These are phyloP conservation scores for Drosophila mercatorum DNA, from an alignment of 2,888 invertebrate genomes.

Conservation along the genomic window DNA sequence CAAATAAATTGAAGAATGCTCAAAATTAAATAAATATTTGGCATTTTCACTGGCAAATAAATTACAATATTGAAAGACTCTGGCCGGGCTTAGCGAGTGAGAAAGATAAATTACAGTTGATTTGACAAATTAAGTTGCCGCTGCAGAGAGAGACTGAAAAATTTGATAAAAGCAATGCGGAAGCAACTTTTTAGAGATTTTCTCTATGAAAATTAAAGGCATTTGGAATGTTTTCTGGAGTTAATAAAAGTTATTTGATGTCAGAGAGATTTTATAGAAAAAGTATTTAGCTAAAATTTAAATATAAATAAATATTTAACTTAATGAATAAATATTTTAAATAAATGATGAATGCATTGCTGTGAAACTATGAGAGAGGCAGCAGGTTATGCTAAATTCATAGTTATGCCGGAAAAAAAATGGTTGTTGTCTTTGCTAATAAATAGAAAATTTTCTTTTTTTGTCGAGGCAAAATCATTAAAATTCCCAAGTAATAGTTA, in stretches of 20 bases:
- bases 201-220: not conserved
- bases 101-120: slow-evolving; percentile 75
- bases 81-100: slow-evolving; percentile 36
- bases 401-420: no score
- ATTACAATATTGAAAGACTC: slow-evolving; percentile 79
- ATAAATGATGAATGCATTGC: no score
- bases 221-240: not conserved
- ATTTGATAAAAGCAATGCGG: slow-evolving; percentile 2
- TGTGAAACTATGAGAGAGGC: no score
- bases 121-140: slow-evolving; percentile 76
- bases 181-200: not conserved
- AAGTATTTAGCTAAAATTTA: not conserved
- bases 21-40: slow-evolving; percentile 80
- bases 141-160: not conserved
- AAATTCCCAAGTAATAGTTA: no score
- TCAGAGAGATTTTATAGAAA: not conserved
- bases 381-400: no score
- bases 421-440: no score
- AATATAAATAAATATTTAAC: no score
- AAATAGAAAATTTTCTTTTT: no score
- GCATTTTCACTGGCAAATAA: slow-evolving; percentile 76
- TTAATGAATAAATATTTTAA: no score
- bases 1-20: slow-evolving; percentile 80
- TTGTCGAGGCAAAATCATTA: no score
- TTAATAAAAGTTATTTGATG: not conserved